Conservation (phyloP, 2,113 vertebrate genomes). For the Dunckerocampus dactyliophorus region DNA sequence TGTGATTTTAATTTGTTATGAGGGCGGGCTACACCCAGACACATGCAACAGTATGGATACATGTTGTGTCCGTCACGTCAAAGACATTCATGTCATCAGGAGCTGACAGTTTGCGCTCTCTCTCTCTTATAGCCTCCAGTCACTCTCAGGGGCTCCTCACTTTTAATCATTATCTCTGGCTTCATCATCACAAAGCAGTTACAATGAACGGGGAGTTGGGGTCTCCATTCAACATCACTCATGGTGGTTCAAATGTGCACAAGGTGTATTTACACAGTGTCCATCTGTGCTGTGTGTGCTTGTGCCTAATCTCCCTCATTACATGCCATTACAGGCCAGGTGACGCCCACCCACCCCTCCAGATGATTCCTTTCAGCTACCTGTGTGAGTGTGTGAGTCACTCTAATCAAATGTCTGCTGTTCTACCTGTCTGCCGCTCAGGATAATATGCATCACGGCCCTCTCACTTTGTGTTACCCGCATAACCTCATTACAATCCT, state of each 20-base stretch:
- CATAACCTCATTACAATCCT: conserved; percentile 32
- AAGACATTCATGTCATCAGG: conserved; percentile 28
- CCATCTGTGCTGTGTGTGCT: conserved; percentile 9
- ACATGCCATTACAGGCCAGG: conserved; percentile 46
- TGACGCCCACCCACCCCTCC: conserved; percentile 42
- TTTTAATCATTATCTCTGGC: conserved; percentile 44
- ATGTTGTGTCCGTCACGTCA: conserved; percentile 39
- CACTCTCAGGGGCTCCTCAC: conserved; percentile 26
- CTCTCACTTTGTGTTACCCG: conserved; percentile 39
- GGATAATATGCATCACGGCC: conserved; percentile 49
- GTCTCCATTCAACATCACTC: conserved; percentile 13
- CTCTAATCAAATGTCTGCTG: conserved; percentile 53
- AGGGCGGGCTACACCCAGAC: conserved; percentile 19
- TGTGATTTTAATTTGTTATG: conserved; percentile 59
- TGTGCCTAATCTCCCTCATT: conserved; percentile 38
- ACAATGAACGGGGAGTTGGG: conserved; percentile 13
- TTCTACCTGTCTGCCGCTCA: conserved; percentile 40
- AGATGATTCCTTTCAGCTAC: conserved; percentile 53
- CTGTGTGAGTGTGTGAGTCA: conserved; percentile 27
- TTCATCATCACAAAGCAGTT: conserved; percentile 29
- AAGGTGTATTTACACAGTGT: conserved; percentile 7
- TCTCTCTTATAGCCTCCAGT: conserved; percentile 26
- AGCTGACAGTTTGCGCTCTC: conserved; percentile 37
- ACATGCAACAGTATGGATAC: conserved; percentile 40
- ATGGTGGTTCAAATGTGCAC: conserved; percentile 15